Conservation (phyloP, 2,113 vertebrate species). For the Carollia perspicillata region DNA sequence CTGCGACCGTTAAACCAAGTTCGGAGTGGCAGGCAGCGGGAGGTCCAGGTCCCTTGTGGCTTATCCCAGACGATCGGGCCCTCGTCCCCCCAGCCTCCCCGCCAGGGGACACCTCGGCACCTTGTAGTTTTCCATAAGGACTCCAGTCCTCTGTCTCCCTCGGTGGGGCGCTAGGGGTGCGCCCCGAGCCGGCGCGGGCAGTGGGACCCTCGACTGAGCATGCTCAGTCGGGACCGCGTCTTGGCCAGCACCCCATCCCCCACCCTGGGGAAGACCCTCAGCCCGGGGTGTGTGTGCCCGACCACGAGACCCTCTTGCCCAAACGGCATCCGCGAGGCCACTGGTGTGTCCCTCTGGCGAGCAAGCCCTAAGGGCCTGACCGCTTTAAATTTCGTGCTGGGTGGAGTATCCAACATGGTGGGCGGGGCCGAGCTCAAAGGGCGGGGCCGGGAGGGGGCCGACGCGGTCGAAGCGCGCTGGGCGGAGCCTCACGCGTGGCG, state of each 20-base stretch:
- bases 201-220: neutral
- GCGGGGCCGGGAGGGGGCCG: neutral
- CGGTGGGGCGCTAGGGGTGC: fast-evolving
- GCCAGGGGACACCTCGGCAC: conserved; percentile 5
- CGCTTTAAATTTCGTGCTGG: neutral
- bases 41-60: neutral
- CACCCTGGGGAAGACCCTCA: neutral
- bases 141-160: no score
- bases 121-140: conserved; percentile 69
- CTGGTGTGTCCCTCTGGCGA: fast-evolving
- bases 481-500: neutral
- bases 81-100: neutral
- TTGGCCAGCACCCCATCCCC: neutral
- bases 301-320: neutral
- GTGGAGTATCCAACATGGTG: neutral
- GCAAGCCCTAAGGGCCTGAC: fast-evolving
- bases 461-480: neutral
- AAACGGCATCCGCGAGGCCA: fast-evolving
- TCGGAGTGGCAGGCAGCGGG: no score
- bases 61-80: neutral
- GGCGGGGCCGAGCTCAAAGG: neutral
- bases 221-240: neutral
- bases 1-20: neutral
- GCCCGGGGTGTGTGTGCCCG: neutral
- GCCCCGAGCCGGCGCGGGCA: neutral